phyloP scores from a whole-genome alignment of 2,888 invertebrate genomes.

The Tineola bisselliella region DNA sequence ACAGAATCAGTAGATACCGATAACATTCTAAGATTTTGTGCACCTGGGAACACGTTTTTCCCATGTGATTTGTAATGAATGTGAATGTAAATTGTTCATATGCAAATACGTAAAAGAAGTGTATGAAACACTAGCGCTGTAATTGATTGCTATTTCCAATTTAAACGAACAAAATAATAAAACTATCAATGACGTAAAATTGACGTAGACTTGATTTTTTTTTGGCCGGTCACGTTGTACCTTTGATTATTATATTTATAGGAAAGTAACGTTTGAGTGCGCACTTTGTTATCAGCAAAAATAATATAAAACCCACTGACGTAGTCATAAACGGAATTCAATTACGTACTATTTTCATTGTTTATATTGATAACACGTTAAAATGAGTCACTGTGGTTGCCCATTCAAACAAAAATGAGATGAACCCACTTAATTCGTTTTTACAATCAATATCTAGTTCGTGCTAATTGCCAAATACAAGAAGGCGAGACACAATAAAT shows the following conservation, averaged over 20 bases:
- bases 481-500: constrained; percentile 29
- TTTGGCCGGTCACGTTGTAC: neutral
- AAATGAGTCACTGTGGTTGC: neutral
- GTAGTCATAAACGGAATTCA: neutral
- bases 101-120: neutral
- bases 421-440: neutral
- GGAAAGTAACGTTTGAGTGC: neutral
- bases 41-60: neutral
- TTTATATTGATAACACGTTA: neutral
- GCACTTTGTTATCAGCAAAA: neutral
- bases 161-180: neutral
- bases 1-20: neutral
- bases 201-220: neutral
- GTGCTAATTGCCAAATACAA: neutral
- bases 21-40: neutral
- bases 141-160: neutral
- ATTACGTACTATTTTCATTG: constrained; percentile 7
- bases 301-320: neutral
- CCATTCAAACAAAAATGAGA: neutral
- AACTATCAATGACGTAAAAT: neutral
- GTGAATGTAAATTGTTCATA: too few relatives aligned
- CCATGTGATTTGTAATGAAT: neutral
- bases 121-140: neutral
- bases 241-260: neutral
- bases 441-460: neutral